Conservation (phyloP, 2,797 vertebrate species). For the Anguilla obscura region DNA sequence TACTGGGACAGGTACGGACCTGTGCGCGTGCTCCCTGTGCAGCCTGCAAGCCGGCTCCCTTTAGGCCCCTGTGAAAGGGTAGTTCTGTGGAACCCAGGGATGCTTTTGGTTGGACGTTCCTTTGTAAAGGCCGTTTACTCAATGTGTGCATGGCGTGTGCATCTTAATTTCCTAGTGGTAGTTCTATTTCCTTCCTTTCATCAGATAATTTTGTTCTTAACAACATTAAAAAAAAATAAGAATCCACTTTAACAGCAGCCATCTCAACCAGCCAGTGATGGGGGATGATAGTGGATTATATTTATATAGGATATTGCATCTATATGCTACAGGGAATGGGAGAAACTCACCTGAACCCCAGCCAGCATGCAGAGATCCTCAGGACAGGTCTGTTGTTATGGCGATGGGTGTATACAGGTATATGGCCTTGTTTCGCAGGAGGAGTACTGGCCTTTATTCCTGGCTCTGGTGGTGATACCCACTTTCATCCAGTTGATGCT, state of each 20-base stretch:
- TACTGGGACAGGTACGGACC: constrained; percentile 79
- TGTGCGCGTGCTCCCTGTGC: not conserved
- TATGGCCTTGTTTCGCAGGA: constrained; percentile 68
- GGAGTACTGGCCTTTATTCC: constrained; percentile 84
- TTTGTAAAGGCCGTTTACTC: not conserved
- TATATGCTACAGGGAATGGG: not conserved
- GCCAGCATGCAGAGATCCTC: not conserved
- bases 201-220: not conserved
- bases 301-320: not conserved
- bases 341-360: not conserved
- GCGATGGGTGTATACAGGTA: not conserved
- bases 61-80: not conserved
- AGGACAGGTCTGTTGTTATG: not conserved
- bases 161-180: not conserved
- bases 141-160: not conserved
- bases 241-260: not conserved
- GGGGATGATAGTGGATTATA: not conserved
- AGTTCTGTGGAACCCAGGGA: not conserved
- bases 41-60: not conserved
- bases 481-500: constrained; percentile 82
- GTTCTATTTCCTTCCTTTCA: not conserved
- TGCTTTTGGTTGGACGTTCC: not conserved
- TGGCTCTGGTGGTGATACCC: constrained; percentile 79
- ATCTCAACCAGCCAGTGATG: not conserved
- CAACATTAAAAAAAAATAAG: not conserved